Evolutionary conservation across 2,888 invertebrate species (phyloP), one percentile per base, ranked within the genome.

Genomic region (Atherix ibis): DNA sequence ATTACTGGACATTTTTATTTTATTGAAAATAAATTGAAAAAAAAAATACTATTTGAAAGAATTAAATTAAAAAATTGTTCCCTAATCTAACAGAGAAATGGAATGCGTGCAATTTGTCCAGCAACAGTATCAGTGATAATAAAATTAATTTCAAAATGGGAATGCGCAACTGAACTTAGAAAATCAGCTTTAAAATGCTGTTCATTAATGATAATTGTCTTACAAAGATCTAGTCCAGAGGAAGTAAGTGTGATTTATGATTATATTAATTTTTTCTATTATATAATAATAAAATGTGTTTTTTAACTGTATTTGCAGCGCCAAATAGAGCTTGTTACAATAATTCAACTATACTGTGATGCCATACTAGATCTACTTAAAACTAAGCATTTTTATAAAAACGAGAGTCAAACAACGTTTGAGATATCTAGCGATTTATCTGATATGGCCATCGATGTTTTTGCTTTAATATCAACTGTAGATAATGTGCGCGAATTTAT

Each of bases 41-140:
- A n/a, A n/a, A n/a, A n/a, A n/a, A n/a, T n/a, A n/a, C n/a, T n/a
- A n/a, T n/a, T n/a, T n/a, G n/a, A n/a, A n/a, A n/a, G n/a, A n/a
- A n/a, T n/a, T n/a, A n/a, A n/a, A n/a, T n/a, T n/a, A n/a, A n/a
- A n/a, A n/a, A n/a, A n/a, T n/a, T n/a, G n/a, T n/a, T n/a, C n/a
- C n/a, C n/a, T n/a, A n/a, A n/a, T n/a, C n/a, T n/a, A n/a, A 45
- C 61, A 71, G 63, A 62, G 63, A 34, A 73, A 73, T 63, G 71
- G 71, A 27, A 57, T 70, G 51, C 62, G 66, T 42, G 69, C 70
- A 29, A 68, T 72, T 40, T 71, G 69, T 44, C 72, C 72, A 12
- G 71, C 72, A 14, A 72, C 71, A 9, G 62, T 71, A 32, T 68
- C 69, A 39, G 60, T 71, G 36, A 52, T 72, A 32, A 62, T 68